phyloP scores from a whole-genome alignment of 2,113 vertebrate genomes.

The Indicator indicator region DNA sequence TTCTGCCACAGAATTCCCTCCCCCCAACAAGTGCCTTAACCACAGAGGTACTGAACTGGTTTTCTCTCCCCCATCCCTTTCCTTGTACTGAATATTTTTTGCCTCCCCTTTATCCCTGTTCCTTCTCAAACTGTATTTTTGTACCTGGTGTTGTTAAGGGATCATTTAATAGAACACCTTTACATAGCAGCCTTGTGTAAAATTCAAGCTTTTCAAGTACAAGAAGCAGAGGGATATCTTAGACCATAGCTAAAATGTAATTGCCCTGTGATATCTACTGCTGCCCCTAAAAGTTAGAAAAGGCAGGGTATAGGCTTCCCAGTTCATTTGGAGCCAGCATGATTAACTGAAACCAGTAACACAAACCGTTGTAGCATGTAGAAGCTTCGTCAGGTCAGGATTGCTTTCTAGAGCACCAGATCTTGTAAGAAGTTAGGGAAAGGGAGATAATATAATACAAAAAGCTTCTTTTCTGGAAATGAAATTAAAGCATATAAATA shows the following conservation, averaged over 20 bases:
- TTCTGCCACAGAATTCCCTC: neutral
- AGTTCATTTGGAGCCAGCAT: neutral
- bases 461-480: neutral
- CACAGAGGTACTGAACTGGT: neutral
- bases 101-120: accelerated
- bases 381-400: neutral
- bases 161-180: neutral
- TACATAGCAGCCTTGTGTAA: neutral
- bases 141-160: neutral
- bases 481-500: neutral
- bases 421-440: neutral
- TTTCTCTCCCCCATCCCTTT: neutral
- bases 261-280: neutral
- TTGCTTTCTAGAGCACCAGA: neutral
- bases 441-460: neutral
- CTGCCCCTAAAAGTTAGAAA: neutral
- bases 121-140: neutral
- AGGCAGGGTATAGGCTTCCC: neutral
- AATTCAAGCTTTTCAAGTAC: neutral
- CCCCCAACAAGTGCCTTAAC: neutral
- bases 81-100: neutral
- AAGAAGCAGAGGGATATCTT: neutral
- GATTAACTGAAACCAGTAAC: neutral
- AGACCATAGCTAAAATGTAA: neutral
- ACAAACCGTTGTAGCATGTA: neutral